phyloP scores from a whole-genome alignment of 2,113 vertebrate genomes.

The Sorex fumeus region DNA sequence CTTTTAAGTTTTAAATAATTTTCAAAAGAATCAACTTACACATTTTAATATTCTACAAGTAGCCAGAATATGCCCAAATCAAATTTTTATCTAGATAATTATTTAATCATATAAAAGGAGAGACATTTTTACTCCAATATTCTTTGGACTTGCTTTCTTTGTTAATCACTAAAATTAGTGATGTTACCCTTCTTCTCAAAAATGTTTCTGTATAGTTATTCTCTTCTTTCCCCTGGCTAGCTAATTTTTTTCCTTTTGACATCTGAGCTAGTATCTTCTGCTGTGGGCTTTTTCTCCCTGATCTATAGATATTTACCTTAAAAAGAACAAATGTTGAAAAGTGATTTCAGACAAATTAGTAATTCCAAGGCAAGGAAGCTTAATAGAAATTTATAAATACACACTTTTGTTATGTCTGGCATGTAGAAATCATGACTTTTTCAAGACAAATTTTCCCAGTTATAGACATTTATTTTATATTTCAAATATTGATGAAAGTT shows the following conservation, averaged over 20 bases:
- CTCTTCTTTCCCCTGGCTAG: not conserved
- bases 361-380: not conserved
- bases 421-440: not conserved
- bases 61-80: slow-evolving; percentile 32
- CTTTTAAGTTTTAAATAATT: slow-evolving; percentile 71
- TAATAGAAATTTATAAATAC: slow-evolving; percentile 27
- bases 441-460: not conserved
- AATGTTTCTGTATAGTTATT: slow-evolving; percentile 1
- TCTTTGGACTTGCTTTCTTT: not conserved
- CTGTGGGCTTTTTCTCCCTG: not conserved
- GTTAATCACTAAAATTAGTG: not conserved
- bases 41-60: slow-evolving; percentile 47
- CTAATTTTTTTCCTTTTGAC: not conserved
- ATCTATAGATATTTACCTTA: not conserved
- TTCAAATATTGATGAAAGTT: not conserved
- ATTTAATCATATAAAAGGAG: not conserved
- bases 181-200: not conserved
- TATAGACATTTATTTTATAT: not conserved
- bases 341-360: slow-evolving; percentile 18
- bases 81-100: slow-evolving; percentile 49
- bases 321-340: slow-evolving; percentile 26
- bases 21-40: slow-evolving; percentile 24
- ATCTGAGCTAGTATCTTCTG: not conserved
- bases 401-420: not conserved
- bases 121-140: slow-evolving; percentile 1